Base-by-base conservation (phyloP, 2,113 vertebrate species). In the Gnathonemus echidnorhynchus region DNA sequence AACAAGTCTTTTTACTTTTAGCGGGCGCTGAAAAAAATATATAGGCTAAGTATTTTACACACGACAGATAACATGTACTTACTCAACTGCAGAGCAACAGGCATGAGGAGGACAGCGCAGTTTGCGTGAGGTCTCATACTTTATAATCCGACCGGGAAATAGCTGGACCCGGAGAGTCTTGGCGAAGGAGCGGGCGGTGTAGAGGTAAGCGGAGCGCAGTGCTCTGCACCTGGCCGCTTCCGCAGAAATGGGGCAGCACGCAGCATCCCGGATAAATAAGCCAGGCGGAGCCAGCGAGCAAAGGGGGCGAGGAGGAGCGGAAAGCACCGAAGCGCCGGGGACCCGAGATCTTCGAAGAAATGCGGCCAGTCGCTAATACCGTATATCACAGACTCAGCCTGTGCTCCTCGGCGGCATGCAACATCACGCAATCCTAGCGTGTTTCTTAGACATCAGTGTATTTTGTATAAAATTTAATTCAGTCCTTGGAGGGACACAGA, bases 41-140 rank as follows among this genome's bases (percentile, higher is more conserved):
- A 87, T 35, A 53, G 27, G 2, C 5, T 87, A 7, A 87, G 27
- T 19, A 42, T 77, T 77, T 80, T 7, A 42, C n/a, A 80, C 15
- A 80, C 74, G 31, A 27, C 50, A 42, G 56, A 53, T 58, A 74
- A 52, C 46, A 31, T 39, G 21, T 90, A 96, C 96, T 96, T 89
- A 96, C 96, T 92, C 86, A 96, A 93, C 39, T 95, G 92, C 88
- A 96, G 92, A 92, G 95, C 95, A 96, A 96, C 95, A 95, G 95
- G 95, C 95, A 96, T 9, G 91, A 96, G 83, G 91, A 95, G 89
- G 87, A 94, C 95, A 56, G 93, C 93, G 24, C 92, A 94, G 92
- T 93, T 93, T 90, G 93, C 50, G 89, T 94, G 88, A 66, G 94
- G 92, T 74, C 94, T 85, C 96, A 96, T 96, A 91, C 85, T 53